Base-by-base conservation (phyloP, 2,888 invertebrate genomes). In the Cantharis nigra region DNA sequence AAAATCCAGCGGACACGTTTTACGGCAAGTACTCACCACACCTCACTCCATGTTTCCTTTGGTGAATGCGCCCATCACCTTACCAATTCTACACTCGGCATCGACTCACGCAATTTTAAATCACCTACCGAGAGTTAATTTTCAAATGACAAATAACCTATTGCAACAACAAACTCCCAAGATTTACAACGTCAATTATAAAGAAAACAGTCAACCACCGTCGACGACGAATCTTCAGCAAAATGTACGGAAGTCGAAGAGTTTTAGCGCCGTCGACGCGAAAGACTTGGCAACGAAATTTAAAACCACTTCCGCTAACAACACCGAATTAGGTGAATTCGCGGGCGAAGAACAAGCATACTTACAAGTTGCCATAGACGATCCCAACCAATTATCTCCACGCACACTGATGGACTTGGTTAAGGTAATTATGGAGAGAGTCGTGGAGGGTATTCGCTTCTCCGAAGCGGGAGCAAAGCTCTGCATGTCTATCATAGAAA, bases 401-500 rank as follows among this genome's bases (percentile, higher is more conserved):
- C 90, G 94, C 78, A 92, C 93, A 13, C 90, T 97, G 77, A 96
- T 97, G 96, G 96, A 96, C 87, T 90, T 96, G 73, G 96, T 96
- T 69, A 93, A 94, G 74, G 94, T 94, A 85, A 92, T 96, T 81
- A 92, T 96, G 88, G 93, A 94, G 77, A 93, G 95, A 83, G 94
- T 95, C 14, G 93, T 96, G 81, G 96, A 96, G 88, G 94, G 94
- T 5, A 88, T 89, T 67, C 91, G 94, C 71, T 95, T 94, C 88
- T 95, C 96, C 67, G 92, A 95, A 86, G 93, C 96, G 23, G 95
- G 96, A 72, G 96, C 97, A 10, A 93, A 96, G 80, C 91, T 96
- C 81, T 97, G 96, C 88, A 93, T 96, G 84, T 93, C 94, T 78
- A 96, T 97, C 71, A 96, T 96, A 82, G 96, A 96, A 91, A 94